Percentiles rank a stretch among this genome's conserved stretches.
Evolutionary conservation across 2,797 vertebrate genomes (phyloP).

Genomic region (Cynopterus sphinx): DNA sequence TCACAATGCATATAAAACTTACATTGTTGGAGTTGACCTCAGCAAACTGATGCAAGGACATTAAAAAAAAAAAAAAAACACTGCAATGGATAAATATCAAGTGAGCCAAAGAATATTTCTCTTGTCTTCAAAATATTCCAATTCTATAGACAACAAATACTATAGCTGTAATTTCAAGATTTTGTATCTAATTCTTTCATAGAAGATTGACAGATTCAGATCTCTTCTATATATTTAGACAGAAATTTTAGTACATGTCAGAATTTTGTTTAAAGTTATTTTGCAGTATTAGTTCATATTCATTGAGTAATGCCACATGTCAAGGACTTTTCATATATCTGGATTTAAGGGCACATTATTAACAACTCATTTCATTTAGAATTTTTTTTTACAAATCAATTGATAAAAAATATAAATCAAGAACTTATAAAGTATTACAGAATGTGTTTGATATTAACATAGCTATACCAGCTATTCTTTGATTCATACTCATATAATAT

Average conservation of each 20-base stretch:
- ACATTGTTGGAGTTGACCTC: background rate
- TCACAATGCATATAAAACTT: background rate
- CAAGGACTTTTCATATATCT: background rate
- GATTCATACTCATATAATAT: background rate
- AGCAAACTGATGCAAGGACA: background rate
- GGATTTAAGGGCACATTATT: background rate
- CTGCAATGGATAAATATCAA: background rate
- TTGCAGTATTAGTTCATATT: background rate
- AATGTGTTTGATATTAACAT: background rate
- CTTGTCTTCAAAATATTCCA: background rate
- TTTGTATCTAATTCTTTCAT: background rate
- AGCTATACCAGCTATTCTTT: background rate
- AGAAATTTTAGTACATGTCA: background rate
- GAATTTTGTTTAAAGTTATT: constrained; percentile 11
- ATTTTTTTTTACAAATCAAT: constrained; percentile 17
- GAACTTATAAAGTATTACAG: background rate
- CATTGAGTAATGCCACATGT: background rate
- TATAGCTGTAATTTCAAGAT: background rate
- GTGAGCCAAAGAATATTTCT: background rate
- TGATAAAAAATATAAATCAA: background rate
- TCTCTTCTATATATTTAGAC: background rate
- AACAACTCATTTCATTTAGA: background rate
- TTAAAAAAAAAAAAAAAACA: background rate
- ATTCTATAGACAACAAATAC: background rate
- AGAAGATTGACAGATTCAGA: background rate